Percentiles rank a stretch among this genome's conserved stretches.
These are phyloP conservation scores for Vulpes vulpes DNA, from an alignment of 2,113 vertebrate species.

Conservation along the genomic window DNA sequence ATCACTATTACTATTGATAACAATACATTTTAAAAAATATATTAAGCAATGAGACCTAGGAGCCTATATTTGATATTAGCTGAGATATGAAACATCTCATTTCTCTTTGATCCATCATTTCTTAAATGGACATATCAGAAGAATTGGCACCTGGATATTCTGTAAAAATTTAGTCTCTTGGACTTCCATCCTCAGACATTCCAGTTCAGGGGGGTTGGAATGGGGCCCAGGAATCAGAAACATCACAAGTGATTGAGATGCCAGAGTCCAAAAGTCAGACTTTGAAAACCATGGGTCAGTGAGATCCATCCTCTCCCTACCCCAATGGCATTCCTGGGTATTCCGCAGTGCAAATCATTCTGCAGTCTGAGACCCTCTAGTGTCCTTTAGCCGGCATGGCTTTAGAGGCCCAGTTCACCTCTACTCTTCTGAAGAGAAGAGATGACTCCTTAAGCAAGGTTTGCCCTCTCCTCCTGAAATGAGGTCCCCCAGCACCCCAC, in stretches of 20 bases:
- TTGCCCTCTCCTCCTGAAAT: constrained; percentile 59
- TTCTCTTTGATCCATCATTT: constrained; percentile 15
- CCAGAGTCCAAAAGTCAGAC: background rate
- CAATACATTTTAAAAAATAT: background rate
- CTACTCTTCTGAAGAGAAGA: background rate
- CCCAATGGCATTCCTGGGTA: background rate
- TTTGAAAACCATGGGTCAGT: background rate
- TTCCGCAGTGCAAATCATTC: background rate
- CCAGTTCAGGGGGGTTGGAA: background rate
- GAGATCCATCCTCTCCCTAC: background rate
- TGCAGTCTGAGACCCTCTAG: background rate
- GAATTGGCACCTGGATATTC: background rate
- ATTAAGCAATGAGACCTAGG: background rate
- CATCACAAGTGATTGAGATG: background rate
- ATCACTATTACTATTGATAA: background rate
- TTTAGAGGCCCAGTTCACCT: background rate
- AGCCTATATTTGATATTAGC: background rate
- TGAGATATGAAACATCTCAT: background rate
- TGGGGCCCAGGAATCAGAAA: background rate
- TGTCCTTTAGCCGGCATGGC: background rate
- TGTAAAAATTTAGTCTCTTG: constrained; percentile 11
- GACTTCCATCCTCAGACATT: background rate
- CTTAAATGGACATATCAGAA: background rate
- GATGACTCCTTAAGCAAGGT: constrained; percentile 26
- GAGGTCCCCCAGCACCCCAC: background rate